Evolutionary conservation across 2,113 vertebrate species (phyloP).

Genomic region (Myrmecophaga tridactyla): DNA sequence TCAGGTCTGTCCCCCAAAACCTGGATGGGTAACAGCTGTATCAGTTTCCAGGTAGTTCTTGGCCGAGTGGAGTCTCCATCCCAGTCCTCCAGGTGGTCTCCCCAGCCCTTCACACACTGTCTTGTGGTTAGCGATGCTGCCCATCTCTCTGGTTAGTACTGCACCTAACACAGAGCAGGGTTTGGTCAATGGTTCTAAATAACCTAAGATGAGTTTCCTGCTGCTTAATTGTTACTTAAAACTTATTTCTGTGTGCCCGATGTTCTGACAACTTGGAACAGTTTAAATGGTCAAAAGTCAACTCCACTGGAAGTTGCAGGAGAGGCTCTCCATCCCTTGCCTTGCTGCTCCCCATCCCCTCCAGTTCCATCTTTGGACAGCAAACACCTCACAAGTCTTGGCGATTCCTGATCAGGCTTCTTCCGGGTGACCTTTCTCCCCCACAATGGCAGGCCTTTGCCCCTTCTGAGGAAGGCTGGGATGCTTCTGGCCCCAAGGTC

Average conservation of each 20-base stretch:
- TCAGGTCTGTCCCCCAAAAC: too few species aligned
- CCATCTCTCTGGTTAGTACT: too few species aligned
- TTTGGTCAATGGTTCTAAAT: not conserved
- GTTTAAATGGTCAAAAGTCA: not conserved
- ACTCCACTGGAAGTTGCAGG: not conserved
- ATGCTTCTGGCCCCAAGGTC: not conserved
- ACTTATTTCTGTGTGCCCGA: not conserved
- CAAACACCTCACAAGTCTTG: not conserved
- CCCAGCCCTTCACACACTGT: rapidly evolving
- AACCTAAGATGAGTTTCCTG: not conserved
- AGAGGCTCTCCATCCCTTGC: not conserved
- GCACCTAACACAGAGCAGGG: too few species aligned
- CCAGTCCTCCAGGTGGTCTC: too few species aligned
- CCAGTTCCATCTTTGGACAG: not conserved
- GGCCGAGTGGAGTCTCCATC: too few species aligned
- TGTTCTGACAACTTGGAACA: not conserved
- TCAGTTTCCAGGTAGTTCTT: too few species aligned
- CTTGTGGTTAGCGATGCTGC: rapidly evolving
- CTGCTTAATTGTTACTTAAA: not conserved
- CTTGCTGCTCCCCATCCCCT: not conserved
- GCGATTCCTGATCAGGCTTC: not conserved
- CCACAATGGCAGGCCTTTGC: not conserved
- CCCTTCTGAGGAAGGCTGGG: not conserved
- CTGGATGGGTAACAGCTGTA: too few species aligned
- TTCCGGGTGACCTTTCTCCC: not conserved